A percentile compares a stretch with the other conserved stretches of the same genome.
phyloP scores from a whole-genome alignment of 2,888 invertebrate species.

The Eumacrocentrus americanus region DNA sequence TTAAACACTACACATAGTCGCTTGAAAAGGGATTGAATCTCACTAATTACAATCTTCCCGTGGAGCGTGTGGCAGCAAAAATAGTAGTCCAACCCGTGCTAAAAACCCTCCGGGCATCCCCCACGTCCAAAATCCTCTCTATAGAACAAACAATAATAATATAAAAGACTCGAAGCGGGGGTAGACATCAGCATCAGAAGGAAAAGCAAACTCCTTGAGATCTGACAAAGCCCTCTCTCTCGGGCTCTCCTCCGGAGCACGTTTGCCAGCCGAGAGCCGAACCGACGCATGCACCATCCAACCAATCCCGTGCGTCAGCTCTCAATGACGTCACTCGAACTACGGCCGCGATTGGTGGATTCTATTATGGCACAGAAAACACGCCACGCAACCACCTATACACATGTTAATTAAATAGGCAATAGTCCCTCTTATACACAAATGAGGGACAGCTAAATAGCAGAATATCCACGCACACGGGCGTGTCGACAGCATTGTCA shows the following conservation, averaged over 20 bases:
- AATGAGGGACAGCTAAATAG: constrained; percentile 11
- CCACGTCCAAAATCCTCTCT: neutral
- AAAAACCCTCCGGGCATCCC: neutral
- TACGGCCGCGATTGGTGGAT: constrained; percentile 54
- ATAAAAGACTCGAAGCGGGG: constrained; percentile 22
- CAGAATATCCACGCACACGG: neutral
- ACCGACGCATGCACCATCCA: constrained; percentile 41
- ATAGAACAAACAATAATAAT: constrained; percentile 15
- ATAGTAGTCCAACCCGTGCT: constrained; percentile 11
- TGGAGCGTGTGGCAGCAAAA: too few relatives aligned
- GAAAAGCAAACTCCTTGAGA: constrained; percentile 39
- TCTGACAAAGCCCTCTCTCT: constrained; percentile 42
- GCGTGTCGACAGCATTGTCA: too few relatives aligned
- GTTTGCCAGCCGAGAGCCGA: constrained; percentile 13
- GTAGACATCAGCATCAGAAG: constrained; percentile 32
- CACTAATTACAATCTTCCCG: too few relatives aligned
- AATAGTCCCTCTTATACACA: constrained; percentile 33
- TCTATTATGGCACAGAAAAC: constrained; percentile 59
- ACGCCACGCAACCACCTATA: constrained; percentile 61
- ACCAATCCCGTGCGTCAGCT: constrained; percentile 45
- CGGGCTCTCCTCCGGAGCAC: constrained; percentile 14
- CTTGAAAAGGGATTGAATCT: too few relatives aligned
- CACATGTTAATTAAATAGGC: constrained; percentile 57
- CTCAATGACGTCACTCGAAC: constrained; percentile 53
- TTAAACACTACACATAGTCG: too few relatives aligned